These are phyloP conservation scores for Hofmannophila pseudospretella DNA, from an alignment of 2,888 invertebrate species.

Conservation along the genomic window DNA sequence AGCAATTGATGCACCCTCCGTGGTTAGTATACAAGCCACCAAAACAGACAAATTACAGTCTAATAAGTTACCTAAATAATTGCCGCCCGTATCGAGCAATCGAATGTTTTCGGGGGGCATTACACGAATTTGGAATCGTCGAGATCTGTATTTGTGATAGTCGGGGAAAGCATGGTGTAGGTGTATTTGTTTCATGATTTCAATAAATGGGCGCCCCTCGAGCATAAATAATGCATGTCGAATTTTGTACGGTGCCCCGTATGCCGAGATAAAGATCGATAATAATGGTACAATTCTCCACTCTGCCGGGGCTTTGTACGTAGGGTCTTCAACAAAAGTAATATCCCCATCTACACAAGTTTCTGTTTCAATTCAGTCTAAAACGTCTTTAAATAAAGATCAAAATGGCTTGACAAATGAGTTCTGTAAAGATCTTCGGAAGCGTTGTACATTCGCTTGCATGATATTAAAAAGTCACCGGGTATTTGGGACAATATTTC, in stretches of 20 bases:
- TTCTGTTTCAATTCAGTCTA: not conserved
- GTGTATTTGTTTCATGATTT: slow-evolving; percentile 61
- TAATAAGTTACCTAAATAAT: slow-evolving; percentile 15
- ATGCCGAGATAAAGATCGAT: slow-evolving; percentile 47
- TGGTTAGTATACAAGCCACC: not conserved
- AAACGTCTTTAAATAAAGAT: not conserved
- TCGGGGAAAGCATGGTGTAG: slow-evolving; percentile 21
- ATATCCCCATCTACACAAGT: not conserved
- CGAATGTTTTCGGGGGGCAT: slow-evolving; percentile 23
- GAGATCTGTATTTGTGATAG: slow-evolving; percentile 32
- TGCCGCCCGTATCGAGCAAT: slow-evolving; percentile 19
- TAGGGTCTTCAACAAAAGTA: not conserved
- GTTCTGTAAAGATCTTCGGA: not conserved
- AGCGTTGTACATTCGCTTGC: not conserved
- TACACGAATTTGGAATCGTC: slow-evolving; percentile 33
- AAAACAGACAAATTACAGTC: slow-evolving; percentile 8
- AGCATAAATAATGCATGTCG: slow-evolving; percentile 72
- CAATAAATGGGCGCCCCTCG: slow-evolving; percentile 61
- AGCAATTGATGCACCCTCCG: too few species aligned
- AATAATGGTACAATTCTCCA: slow-evolving; percentile 41
- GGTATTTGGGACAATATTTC: slow-evolving; percentile 5
- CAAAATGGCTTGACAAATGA: not conserved
- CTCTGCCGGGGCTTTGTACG: slow-evolving; percentile 15
- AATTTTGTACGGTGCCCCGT: slow-evolving; percentile 47
- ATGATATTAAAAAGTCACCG: slow-evolving; percentile 8